Base-by-base conservation (phyloP, 1,140 invertebrate species). In the Zaprionus davidi region DNA sequence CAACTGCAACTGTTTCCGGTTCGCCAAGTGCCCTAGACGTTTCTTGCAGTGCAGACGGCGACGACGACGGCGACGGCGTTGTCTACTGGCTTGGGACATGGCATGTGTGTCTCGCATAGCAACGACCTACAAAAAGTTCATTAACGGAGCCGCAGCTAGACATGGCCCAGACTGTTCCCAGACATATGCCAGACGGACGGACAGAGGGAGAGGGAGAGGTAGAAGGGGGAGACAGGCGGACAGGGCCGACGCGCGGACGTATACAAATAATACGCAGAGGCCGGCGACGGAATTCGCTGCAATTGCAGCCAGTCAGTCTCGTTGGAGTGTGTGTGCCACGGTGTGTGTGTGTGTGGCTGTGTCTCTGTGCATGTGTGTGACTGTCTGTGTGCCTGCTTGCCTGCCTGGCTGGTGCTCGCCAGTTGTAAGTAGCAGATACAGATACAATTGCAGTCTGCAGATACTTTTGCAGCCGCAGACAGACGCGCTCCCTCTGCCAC, bases 101-200 rank as follows among this genome's bases (percentile, higher is more conserved):
- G 36, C 41, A 56, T 71, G 63, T 59, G 26, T 68, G 71, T 71
- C 71, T 78, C 73, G 81, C 88, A 91, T 90, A 91, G 81, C 91
- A 92, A 92, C 91, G 91, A 92, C 91, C 91, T 92, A 92, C 91
- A 92, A 92, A 92, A 92, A 92, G 91, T 92, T 92, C 91, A 92
- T 92, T 92, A 92, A 81, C 82, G 83, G 91, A 81, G 81, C 60
- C 84, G 22, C 41, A 77, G 79, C 88, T 87, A 92, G 91, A 92
- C 88, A 88, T 91, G 91, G 85, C 91, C 91, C 91, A 92, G 91
- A 92, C 91, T 92, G 81, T 76, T 81, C 65, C 79, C 82, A 85
- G 82, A 85, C 82, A 80, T 68, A 81, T 90, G 70, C 71, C 83
- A 91, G 87, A 91, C 83, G 83, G 57, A 70, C 71, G 71, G 77